Percentiles rank a stretch among this genome's conserved stretches.
These are phyloP conservation scores for Halcyon malimbica DNA, from an alignment of 2,113 vertebrate species.

Conservation along the genomic window DNA sequence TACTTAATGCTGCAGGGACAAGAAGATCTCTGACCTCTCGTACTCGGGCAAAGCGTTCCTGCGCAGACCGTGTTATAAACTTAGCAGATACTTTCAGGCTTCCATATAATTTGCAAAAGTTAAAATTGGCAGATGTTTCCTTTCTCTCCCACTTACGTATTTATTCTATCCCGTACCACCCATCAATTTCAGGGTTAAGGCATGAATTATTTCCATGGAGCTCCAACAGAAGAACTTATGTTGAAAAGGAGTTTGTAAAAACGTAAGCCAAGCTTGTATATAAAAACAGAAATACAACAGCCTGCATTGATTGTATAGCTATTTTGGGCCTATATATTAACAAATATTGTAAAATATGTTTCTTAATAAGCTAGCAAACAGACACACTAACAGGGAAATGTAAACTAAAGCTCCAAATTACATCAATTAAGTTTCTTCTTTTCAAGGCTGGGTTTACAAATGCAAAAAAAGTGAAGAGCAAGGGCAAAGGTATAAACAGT, in stretches of 20 bases:
- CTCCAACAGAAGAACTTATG: background rate
- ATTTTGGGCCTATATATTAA: background rate
- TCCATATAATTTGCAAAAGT: conserved; percentile 33
- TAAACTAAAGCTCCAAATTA: background rate
- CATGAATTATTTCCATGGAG: conserved; percentile 45
- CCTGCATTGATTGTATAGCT: background rate
- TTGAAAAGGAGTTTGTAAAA: conserved; percentile 10
- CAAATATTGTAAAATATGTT: background rate
- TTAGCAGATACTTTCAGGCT: conserved; percentile 27
- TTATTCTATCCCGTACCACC: conserved; percentile 48
- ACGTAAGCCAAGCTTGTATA: background rate
- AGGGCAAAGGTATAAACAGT: background rate
- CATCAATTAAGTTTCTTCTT: background rate
- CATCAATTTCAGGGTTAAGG: conserved; percentile 40
- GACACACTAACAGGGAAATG: background rate
- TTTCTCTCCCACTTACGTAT: conserved; percentile 26
- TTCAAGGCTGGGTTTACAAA: background rate
- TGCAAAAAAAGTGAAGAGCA: background rate
- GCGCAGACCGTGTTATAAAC: background rate
- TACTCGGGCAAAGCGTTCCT: background rate
- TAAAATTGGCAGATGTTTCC: conserved; percentile 61
- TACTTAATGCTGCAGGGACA: conserved; percentile 23
- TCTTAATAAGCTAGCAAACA: background rate
- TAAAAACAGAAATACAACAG: conserved; percentile 11
- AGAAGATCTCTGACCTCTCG: conserved; percentile 15